These are phyloP conservation scores for Anisognathus igniventris DNA, from an alignment of 2,797 vertebrate species.

Conservation along the genomic window DNA sequence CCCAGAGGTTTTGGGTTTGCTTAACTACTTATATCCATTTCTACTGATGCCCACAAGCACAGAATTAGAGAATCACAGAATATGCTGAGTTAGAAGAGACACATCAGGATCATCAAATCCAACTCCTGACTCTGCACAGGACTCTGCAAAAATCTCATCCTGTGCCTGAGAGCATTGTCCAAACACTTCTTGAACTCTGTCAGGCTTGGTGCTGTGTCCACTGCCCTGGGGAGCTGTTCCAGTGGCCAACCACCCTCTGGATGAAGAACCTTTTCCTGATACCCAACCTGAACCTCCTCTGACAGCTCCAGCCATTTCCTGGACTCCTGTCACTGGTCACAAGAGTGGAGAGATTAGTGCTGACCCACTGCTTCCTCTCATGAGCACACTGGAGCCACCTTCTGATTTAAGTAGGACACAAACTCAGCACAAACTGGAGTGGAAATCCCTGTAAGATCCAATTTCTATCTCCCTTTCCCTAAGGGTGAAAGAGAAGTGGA, in stretches of 20 bases:
- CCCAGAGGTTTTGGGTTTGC: background rate
- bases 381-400: background rate
- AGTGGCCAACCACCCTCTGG: fast-evolving
- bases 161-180: background rate
- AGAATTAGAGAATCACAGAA: background rate
- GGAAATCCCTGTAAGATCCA: background rate
- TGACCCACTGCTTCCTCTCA: background rate
- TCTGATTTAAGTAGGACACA: background rate
- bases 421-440: background rate
- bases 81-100: background rate
- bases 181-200: background rate
- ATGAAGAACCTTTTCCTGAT: background rate
- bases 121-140: fast-evolving
- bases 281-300: background rate
- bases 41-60: background rate
- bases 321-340: background rate
- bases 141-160: background rate
- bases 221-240: fast-evolving
- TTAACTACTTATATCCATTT: background rate
- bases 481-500: background rate
- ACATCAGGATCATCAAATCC: fast-evolving
- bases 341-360: background rate
- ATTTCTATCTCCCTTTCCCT: background rate
- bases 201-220: background rate
- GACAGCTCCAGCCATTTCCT: background rate